A percentile compares a stretch with the other conserved stretches of the same genome.
phyloP scores from a whole-genome alignment of 2,113 vertebrate species.

The Vulpes lagopus region DNA sequence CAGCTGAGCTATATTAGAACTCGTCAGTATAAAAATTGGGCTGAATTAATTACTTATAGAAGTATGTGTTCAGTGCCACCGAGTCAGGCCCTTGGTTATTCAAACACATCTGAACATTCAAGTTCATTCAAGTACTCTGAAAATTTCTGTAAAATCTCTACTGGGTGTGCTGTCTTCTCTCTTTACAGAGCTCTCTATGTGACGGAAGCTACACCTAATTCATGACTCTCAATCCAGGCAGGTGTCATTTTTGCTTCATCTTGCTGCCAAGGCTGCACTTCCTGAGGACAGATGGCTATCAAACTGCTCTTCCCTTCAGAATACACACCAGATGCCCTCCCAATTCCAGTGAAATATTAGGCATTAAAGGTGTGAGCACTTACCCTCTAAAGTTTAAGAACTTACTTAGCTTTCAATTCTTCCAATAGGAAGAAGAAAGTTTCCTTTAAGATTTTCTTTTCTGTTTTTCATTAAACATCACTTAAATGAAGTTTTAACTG shows the following conservation, averaged over 20 bases:
- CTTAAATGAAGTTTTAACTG: neutral
- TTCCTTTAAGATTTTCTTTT: neutral
- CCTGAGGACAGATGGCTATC: conserved; percentile 66
- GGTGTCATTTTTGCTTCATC: conserved; percentile 44
- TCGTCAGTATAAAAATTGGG: neutral
- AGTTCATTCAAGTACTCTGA: neutral
- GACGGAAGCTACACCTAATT: neutral
- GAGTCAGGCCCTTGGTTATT: neutral
- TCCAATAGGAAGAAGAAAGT: neutral
- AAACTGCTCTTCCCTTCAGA: conserved; percentile 42
- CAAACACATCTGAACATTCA: neutral
- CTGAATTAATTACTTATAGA: neutral
- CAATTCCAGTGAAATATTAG: neutral
- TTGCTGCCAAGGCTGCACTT: conserved; percentile 47
- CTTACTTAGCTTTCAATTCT: conserved; percentile 9
- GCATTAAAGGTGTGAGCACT: conserved; percentile 3
- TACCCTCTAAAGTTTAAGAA: conserved; percentile 47
- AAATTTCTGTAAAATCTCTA: neutral
- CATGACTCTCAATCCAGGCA: conserved; percentile 11
- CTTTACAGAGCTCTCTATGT: neutral
- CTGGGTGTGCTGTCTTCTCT: neutral
- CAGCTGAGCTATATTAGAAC: neutral
- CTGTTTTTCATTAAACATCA: neutral
- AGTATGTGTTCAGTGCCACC: neutral
- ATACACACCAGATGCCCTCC: conserved; percentile 39